Evolutionary conservation across 2,888 invertebrate genomes (phyloP).

Genomic region (Eulithis testata): DNA sequence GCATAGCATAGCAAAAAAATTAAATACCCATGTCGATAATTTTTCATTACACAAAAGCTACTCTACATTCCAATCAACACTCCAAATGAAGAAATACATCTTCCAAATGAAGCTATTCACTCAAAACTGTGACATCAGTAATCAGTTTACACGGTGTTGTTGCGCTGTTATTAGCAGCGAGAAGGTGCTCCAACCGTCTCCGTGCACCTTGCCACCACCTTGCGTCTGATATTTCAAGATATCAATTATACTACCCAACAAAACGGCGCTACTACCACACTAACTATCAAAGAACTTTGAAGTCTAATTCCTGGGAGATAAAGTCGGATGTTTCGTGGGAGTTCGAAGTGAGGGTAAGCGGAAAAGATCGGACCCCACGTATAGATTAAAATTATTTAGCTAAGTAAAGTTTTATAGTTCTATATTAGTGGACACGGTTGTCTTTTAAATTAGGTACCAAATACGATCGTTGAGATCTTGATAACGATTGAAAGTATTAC

Average conservation of each 20-base stretch:
- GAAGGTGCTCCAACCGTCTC: constrained; percentile 77
- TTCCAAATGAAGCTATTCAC: constrained; percentile 38
- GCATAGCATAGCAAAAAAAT: too few relatives aligned
- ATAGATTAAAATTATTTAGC: constrained; percentile 77
- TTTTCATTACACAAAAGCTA: too few relatives aligned
- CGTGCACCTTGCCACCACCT: constrained; percentile 80
- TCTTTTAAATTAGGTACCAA: constrained; percentile 72
- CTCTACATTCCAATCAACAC: background rate
- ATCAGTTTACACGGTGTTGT: constrained; percentile 76
- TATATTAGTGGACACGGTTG: constrained; percentile 81
- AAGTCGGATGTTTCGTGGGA: constrained; percentile 20
- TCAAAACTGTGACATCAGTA: constrained; percentile 56
- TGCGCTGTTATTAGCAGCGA: constrained; percentile 63
- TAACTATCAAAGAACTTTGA: constrained; percentile 16
- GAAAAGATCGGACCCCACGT: constrained; percentile 73
- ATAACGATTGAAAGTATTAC: constrained; percentile 45
- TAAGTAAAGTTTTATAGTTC: constrained; percentile 74
- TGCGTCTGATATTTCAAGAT: constrained; percentile 79
- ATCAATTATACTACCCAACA: constrained; percentile 56
- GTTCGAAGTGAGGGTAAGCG: constrained; percentile 47
- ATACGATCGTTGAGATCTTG: constrained; percentile 70
- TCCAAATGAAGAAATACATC: constrained; percentile 32
- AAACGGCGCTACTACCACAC: constrained; percentile 44
- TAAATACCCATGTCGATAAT: too few relatives aligned
- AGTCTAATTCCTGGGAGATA: background rate